phyloP scores from a whole-genome alignment of 2,888 invertebrate species.

The Agapetus fuscipes region DNA sequence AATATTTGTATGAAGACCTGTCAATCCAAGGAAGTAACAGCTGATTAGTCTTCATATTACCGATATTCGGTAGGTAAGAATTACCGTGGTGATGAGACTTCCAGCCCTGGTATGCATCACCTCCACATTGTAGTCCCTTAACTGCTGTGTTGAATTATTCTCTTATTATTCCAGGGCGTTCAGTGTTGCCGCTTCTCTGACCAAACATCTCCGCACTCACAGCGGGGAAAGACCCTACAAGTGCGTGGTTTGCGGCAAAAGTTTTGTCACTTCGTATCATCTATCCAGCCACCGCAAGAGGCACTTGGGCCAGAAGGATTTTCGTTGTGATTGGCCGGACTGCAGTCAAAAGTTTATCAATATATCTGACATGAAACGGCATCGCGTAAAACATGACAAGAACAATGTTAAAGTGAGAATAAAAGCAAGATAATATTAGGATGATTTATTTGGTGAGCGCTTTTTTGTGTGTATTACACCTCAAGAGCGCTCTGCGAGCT shows the following conservation, averaged over 20 bases:
- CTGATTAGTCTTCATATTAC: too few relatives aligned
- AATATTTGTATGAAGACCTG: too few relatives aligned
- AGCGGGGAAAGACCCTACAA: slow-evolving; percentile 18
- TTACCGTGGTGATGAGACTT: too few relatives aligned
- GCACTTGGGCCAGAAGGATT: slow-evolving; percentile 15
- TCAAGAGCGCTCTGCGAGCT: too few relatives aligned
- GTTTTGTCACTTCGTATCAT: slow-evolving; percentile 18
- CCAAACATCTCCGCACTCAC: slow-evolving; percentile 18
- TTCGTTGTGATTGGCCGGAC: slow-evolving; percentile 13
- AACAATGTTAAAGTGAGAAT: background rate
- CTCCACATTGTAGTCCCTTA: too few relatives aligned
- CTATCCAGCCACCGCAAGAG: slow-evolving; percentile 18
- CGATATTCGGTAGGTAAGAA: too few relatives aligned
- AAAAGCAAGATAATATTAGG: background rate
- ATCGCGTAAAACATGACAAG: slow-evolving; percentile 12
- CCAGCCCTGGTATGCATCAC: too few relatives aligned
- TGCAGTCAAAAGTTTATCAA: slow-evolving; percentile 12
- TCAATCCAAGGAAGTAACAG: too few relatives aligned
- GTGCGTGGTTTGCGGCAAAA: slow-evolving; percentile 14
- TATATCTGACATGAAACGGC: slow-evolving; percentile 16
- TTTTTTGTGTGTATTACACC: too few relatives aligned
- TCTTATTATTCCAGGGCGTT: slow-evolving; percentile 14
- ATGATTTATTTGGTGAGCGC: too few relatives aligned
- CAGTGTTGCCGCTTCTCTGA: slow-evolving; percentile 15
- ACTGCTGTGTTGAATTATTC: too few relatives aligned